Evolutionary conservation across 2,888 invertebrate species (phyloP), one percentile per base, ranked within the genome.

Genomic region (Schizotus pectinicornis): DNA sequence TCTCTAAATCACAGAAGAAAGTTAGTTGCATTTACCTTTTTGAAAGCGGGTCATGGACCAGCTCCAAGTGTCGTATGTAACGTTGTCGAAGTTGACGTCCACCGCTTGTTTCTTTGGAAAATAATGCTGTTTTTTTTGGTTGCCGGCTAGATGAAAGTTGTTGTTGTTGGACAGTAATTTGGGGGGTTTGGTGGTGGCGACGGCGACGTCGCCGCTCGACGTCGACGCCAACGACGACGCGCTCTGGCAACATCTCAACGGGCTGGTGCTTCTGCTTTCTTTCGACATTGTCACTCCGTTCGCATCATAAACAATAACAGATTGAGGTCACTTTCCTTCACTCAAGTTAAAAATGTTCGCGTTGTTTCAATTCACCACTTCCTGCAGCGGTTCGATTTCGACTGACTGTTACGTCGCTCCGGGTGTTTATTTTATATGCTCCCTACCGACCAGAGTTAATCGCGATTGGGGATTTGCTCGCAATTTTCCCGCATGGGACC

Each of bases 81-180:
- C 82, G 70, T 91, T 83, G 54, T 82, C 82, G 73, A 92, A 92
- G 62, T 86, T 83, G 52, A 92, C 77, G 65, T 89, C 84, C 54
- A 92, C 83, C 7, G 87, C 85, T 38, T 86, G 83, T 63, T 89
- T 83, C 64, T 77, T 79, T 9, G 84, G 83, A 54, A 85, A 85
- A 14, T 77, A 75, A 50, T 81, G 77, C 32, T 79, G 80, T 56
- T 78, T 78, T 55, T 76, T 46, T 5, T 22, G 22, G 22, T 22
- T 22, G 5, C 22, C 22, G 22, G 22, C 22, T 22, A 22, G 5
- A 22, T 22, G 22, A 50, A 59, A 65, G 6, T 64, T 57, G 59
- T 74, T 74, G 53, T 74, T 75, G 50, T 2, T 67, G 67, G 32
- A 57, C 59, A 53, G 22, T 60, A 35, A 54, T 61, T 53, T 51